Conservation (phyloP, 2,797 vertebrate genomes). For the Gephyroberyx darwinii region DNA sequence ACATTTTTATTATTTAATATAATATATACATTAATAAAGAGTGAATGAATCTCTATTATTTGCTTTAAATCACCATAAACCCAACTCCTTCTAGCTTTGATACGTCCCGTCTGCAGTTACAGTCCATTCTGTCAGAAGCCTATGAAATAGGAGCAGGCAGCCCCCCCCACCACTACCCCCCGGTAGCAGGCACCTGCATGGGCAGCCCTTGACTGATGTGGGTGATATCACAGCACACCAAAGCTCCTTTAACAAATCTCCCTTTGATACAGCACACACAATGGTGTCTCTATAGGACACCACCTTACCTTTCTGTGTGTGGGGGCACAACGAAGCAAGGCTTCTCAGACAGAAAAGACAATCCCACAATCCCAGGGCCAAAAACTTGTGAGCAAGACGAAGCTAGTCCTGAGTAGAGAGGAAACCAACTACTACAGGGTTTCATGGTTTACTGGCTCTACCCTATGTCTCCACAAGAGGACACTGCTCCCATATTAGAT, state of each 20-base stretch:
- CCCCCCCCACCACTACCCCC: slow-evolving; percentile 18
- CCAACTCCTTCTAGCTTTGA: slow-evolving; percentile 16
- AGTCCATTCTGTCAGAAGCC: slow-evolving; percentile 43
- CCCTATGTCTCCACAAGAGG: slow-evolving; percentile 74
- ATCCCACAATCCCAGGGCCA: slow-evolving; percentile 22
- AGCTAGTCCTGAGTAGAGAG: background rate
- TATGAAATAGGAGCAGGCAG: slow-evolving; percentile 74
- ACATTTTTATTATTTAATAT: slow-evolving; percentile 8
- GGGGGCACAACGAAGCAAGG: slow-evolving; percentile 8
- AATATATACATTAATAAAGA: background rate
- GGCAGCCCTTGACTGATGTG: slow-evolving; percentile 75
- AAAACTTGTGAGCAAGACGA: slow-evolving; percentile 24
- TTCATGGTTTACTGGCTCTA: slow-evolving; percentile 28
- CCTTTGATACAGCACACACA: slow-evolving; percentile 82
- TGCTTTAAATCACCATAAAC: slow-evolving; percentile 13
- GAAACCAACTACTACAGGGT: background rate
- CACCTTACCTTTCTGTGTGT: slow-evolving; percentile 44
- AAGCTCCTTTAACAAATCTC: slow-evolving; percentile 78
- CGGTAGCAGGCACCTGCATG: slow-evolving; percentile 74
- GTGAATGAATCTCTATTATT: background rate
- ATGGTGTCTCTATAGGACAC: slow-evolving; percentile 78
- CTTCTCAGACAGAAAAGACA: slow-evolving; percentile 33
- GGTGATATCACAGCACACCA: slow-evolving; percentile 76
- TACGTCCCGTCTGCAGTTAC: slow-evolving; percentile 17
- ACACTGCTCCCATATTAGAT: slow-evolving; percentile 57